Conservation (phyloP, 1,140 invertebrate species). For the Papilio aristodemus region DNA sequence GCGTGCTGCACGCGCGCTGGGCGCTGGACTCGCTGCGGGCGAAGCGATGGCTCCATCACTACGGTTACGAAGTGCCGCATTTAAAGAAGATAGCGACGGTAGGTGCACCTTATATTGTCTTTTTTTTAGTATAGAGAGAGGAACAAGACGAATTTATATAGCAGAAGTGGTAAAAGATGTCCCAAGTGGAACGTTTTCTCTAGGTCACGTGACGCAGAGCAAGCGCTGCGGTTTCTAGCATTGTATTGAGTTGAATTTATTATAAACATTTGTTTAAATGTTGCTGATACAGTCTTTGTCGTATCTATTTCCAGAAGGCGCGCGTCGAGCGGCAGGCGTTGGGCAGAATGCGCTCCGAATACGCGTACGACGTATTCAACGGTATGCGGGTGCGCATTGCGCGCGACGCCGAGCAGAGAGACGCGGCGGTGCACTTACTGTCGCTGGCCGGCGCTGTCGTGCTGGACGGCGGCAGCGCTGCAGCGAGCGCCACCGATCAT, state of each 20-base stretch:
- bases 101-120: slow-evolving; percentile 6
- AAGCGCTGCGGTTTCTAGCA: too few species aligned
- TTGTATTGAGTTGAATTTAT: too few species aligned
- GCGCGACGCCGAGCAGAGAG: slow-evolving; percentile 46
- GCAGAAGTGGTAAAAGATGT: too few species aligned
- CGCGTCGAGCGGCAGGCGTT: slow-evolving; percentile 58
- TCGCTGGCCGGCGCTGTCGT: slow-evolving; percentile 57
- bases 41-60: slow-evolving; percentile 54
- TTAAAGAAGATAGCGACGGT: slow-evolving; percentile 65
- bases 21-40: slow-evolving; percentile 42
- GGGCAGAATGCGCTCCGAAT: slow-evolving; percentile 47
- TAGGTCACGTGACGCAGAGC: too few species aligned
- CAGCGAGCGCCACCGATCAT: slow-evolving; percentile 37
- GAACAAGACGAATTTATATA: too few species aligned
- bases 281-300: too few species aligned
- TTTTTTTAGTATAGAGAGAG: too few species aligned
- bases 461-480: slow-evolving; percentile 37
- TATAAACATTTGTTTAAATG: too few species aligned
- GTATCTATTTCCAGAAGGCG: slow-evolving; percentile 59
- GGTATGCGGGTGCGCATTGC: slow-evolving; percentile 51
- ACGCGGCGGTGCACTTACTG: slow-evolving; percentile 52
- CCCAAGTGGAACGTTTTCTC: too few species aligned
- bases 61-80: slow-evolving; percentile 61
- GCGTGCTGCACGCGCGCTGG: slow-evolving; percentile 55
- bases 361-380: slow-evolving; percentile 61